phyloP scores from a whole-genome alignment of 2,113 vertebrate species.

The Cichladusa arquata region DNA sequence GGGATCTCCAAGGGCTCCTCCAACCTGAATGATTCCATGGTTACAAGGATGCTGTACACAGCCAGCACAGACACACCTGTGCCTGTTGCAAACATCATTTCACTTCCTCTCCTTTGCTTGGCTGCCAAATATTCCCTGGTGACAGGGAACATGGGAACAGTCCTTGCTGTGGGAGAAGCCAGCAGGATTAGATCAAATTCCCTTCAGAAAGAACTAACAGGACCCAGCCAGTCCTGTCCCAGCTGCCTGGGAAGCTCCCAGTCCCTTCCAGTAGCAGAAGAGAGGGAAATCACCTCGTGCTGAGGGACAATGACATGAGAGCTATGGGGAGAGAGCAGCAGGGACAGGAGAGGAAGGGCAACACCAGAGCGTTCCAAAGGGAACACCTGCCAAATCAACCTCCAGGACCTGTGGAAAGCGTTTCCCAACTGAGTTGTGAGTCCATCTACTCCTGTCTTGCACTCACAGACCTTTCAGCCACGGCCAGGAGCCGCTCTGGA shows the following conservation, averaged over 20 bases:
- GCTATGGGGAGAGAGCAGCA: neutral
- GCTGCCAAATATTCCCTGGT: neutral
- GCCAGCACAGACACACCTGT: neutral
- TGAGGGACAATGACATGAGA: fast-evolving
- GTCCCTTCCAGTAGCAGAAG: neutral
- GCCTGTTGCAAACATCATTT: neutral
- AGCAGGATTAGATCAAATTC: neutral
- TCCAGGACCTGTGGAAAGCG: neutral
- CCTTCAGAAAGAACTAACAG: neutral
- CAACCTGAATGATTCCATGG: neutral
- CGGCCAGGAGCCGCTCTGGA: constrained; percentile 92
- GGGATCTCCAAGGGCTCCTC: neutral
- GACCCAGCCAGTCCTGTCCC: neutral
- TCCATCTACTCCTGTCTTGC: neutral
- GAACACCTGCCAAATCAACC: neutral
- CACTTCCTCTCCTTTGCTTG: neutral
- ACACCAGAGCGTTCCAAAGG: neutral
- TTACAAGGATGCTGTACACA: neutral
- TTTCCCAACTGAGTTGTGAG: neutral
- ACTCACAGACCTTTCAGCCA: constrained; percentile 88
- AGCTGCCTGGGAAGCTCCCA: neutral
- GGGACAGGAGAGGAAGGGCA: fast-evolving
- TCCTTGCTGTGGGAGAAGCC: neutral
- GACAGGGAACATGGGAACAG: neutral
- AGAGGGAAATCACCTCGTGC: neutral